phyloP scores from a whole-genome alignment of 1,140 invertebrate species.

The Rhagoletis pomonella region DNA sequence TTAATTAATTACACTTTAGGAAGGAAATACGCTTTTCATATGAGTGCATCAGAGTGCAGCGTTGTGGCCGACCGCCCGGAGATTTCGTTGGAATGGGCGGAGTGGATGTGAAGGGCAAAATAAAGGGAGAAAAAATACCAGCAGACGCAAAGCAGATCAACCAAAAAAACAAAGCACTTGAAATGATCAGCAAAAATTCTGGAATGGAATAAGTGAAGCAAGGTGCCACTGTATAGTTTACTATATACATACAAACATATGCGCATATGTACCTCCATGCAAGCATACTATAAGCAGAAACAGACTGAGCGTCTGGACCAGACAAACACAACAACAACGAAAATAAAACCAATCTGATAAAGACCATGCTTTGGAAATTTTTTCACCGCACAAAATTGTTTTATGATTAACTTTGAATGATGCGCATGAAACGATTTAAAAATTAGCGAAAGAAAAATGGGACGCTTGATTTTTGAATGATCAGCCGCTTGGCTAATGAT shows the following conservation, averaged over 20 bases:
- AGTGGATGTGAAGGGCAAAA: background rate
- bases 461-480: background rate
- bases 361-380: background rate
- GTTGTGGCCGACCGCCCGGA: slow-evolving; percentile 56
- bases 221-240: too few species aligned
- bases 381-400: background rate
- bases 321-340: background rate
- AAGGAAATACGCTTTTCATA: slow-evolving; percentile 70
- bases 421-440: background rate
- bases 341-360: background rate
- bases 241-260: too few species aligned
- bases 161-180: background rate
- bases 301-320: slow-evolving; percentile 1
- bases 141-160: background rate
- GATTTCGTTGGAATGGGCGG: slow-evolving; percentile 9
- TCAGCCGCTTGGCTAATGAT: background rate
- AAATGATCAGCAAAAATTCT: background rate
- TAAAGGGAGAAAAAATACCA: background rate
- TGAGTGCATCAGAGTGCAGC: background rate
- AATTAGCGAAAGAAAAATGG: background rate
- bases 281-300: background rate
- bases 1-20: slow-evolving; percentile 73
- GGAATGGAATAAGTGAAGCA: background rate
- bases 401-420: background rate
- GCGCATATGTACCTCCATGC: too few species aligned